Base-by-base conservation (phyloP, 2,888 invertebrate genomes). In the Pollenia angustigena region DNA sequence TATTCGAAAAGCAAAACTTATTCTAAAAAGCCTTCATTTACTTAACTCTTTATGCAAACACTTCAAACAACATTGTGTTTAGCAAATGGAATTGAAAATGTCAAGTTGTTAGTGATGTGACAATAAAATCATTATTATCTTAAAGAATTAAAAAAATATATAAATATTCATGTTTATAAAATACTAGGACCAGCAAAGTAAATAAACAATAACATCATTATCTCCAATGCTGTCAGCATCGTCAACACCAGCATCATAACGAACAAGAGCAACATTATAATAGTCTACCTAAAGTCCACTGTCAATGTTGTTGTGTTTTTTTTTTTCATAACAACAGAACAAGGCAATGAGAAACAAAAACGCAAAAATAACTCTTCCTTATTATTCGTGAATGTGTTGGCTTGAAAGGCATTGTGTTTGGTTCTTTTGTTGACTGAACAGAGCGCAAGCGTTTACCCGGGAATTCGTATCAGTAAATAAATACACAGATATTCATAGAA, bases 381-480 rank as follows among this genome's bases (percentile, higher is more conserved):
- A 68, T 60, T 52, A 32, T 14, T 58, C 9, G 48, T 64, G n/a
- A 42, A 12, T 56, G 40, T 46, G 54, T 56, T 9, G 42, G n/a
- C 16, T 23, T 80, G 23, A 64, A 9, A n/a, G 58, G 71, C 16
- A 44, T 44, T 46, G 44, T 66, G 10, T 32, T 48, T 18, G 42
- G 4, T 85, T 2, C 14, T 40, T 75, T 54, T 64, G 4, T 58
- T 50, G 48, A 8, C 7, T 66, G 6, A 60, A 87, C 89, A 93
- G 89, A 85, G 92, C 93, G 93, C 93, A 93, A 91, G 93, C 93
- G 93, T 92, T 92, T 93, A 89, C 93, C 93, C 93, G 93, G 93
- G 93, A 92, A 92, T 93, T 92, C 91, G 88, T 85, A 60, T 83
- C 72, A 83, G 83, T 89, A 74, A 69, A 60, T 48, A 60, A 18